Percentiles rank a stretch among this genome's conserved stretches.
Conservation (phyloP, 2,113 vertebrate species). For the Nematolebias whitei region DNA sequence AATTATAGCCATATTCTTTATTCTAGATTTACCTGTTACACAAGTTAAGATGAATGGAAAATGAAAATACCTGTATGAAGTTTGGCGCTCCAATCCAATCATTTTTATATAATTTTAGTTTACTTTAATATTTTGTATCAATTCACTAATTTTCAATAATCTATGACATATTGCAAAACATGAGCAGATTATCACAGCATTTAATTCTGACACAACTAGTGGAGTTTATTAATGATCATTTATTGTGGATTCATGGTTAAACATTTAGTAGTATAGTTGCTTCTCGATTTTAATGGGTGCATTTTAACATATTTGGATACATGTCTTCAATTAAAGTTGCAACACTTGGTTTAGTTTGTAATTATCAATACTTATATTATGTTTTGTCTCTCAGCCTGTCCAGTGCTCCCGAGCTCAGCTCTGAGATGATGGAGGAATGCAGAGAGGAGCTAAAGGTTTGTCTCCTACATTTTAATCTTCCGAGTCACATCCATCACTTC, state of each 20-base stretch:
- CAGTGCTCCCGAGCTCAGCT: slow-evolving; percentile 29
- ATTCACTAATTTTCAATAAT: background rate
- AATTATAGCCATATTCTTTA: background rate
- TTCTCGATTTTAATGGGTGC: background rate
- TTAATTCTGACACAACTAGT: no score
- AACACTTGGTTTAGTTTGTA: background rate
- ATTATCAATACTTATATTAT: background rate
- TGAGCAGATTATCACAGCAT: no score
- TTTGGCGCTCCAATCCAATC: no score
- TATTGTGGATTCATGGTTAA: no score
- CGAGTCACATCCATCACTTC: slow-evolving; percentile 39
- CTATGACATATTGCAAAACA: no score
- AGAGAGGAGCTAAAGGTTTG: slow-evolving; percentile 70
- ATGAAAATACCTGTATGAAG: no score
- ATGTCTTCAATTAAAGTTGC: background rate
- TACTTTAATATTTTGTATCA: background rate
- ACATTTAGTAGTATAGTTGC: no score
- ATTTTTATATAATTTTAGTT: no score
- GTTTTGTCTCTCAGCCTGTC: slow-evolving; percentile 39
- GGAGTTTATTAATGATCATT: no score
- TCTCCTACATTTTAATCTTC: slow-evolving; percentile 22
- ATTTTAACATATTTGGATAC: background rate
- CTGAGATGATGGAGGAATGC: slow-evolving; percentile 35
- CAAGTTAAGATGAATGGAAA: no score
- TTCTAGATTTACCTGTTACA: background rate